Conservation (phyloP, 30 jellyfish, hydroid and myxozoan species). For the Aurelia sp. region DNA sequence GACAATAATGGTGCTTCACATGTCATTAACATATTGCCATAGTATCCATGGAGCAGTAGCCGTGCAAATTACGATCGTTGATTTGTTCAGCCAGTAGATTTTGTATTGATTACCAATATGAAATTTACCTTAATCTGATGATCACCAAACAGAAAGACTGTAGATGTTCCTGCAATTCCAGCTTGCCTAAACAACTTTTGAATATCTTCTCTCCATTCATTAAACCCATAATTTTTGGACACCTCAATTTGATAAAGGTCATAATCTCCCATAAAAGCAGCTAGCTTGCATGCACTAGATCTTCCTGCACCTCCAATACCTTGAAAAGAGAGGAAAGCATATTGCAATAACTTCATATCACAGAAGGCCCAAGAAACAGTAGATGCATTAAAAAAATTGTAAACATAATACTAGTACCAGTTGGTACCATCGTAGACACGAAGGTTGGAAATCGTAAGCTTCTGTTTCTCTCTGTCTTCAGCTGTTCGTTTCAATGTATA, state of each 20-base stretch:
- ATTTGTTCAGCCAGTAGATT: too few relatives aligned
- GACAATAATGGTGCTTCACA: too few relatives aligned
- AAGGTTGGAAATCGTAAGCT: too few relatives aligned
- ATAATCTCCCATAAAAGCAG: conserved; percentile 74
- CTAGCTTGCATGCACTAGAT: conserved; percentile 62
- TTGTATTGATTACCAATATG: not conserved
- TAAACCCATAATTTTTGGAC: conserved; percentile 46
- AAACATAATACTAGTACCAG: too few relatives aligned
- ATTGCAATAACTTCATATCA: not conserved
- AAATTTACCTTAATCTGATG: conserved; percentile 57
- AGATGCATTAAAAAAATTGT: too few relatives aligned
- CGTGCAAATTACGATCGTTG: too few relatives aligned
- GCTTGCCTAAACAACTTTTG: conserved; percentile 61
- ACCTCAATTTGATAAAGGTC: conserved; percentile 61
- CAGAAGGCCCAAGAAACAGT: too few relatives aligned
- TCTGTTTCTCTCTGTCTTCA: too few relatives aligned
- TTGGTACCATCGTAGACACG: too few relatives aligned
- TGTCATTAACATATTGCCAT: too few relatives aligned
- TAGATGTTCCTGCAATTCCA: conserved; percentile 44
- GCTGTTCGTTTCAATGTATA: too few relatives aligned
- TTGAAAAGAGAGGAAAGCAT: not conserved
- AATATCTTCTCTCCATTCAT: conserved; percentile 71
- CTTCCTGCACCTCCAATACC: conserved; percentile 76
- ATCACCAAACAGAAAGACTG: conserved; percentile 61
- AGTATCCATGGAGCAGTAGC: too few relatives aligned